Base-by-base conservation (phyloP, 2,797 vertebrate species). In the Fistularia tabacaria region DNA sequence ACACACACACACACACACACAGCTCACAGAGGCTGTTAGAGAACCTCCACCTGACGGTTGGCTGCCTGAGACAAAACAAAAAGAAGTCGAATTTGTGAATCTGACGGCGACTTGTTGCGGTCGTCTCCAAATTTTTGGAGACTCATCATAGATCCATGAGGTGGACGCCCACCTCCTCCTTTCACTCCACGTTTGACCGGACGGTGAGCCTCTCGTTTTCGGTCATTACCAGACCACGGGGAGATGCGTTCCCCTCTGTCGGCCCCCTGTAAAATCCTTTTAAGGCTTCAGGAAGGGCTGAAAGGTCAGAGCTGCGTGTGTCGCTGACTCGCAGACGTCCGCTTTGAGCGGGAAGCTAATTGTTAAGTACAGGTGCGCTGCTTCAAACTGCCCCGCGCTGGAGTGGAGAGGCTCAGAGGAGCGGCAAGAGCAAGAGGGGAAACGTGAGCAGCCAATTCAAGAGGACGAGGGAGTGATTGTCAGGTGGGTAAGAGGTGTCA, bases 321-420 rank as follows among this genome's bases (percentile, higher is more conserved):
- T 15, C 46, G 6, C 46, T 15, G 15, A 36, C 46, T 48, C 59
- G 1, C 54, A 71, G 74, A 70, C 69, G 73, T 76, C 79, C 79
- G 58, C 62, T 66, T 38, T 1, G 14, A 57, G 49, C 71, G 77
- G 48, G 78, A 76, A 63, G 60, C 64, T 62, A 72, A 76, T 62
- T 71, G 73, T 71, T 74, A 56, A 71, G 71, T 73, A 56, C 67
- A 73, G 64, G 63, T 49, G 49, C 66, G 45, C 54, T 40, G 54
- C 62, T 68, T 69, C 62, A 60, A 74, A 67, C 39, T 51, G 47
- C 69, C 54, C 60, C 48, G 46, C 54, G 54, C 42, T 43, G 25
- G 43, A 56, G 12, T 46, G 55, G 14, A 39, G 44, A 52, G 54
- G 44, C 15, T 51, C 9, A 36, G 12, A 14, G 25, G n/a, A 15